phyloP scores from a whole-genome alignment of 2,113 vertebrate genomes.

The Pedionomus torquatus region DNA sequence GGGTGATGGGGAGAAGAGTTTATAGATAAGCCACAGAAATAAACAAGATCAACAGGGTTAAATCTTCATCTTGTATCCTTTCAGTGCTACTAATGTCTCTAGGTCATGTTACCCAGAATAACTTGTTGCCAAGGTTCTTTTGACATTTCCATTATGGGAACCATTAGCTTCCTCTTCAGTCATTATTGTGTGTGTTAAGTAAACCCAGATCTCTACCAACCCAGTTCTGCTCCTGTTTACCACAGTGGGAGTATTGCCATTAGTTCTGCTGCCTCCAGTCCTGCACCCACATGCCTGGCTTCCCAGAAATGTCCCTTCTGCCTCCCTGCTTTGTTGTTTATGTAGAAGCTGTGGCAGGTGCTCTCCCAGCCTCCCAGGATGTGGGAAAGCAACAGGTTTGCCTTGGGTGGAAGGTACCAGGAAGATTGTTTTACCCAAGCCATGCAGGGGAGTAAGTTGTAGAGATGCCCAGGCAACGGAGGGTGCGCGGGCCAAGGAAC shows the following conservation, averaged over 20 bases:
- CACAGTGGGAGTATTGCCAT: neutral
- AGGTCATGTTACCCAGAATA: neutral
- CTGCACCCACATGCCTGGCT: neutral
- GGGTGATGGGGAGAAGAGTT: neutral
- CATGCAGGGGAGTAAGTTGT: rapidly evolving
- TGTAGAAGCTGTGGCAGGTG: neutral
- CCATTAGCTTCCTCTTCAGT: neutral
- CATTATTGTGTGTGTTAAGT: neutral
- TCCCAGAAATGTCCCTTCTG: neutral
- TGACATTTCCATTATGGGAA: neutral
- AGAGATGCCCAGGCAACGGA: neutral
- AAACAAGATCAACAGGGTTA: neutral
- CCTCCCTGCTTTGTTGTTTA: neutral
- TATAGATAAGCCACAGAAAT: neutral
- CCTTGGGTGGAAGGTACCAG: neutral
- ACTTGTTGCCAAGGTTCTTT: neutral
- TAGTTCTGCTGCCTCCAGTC: neutral
- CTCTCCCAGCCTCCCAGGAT: neutral
- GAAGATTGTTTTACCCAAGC: neutral
- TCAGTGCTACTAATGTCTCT: neutral
- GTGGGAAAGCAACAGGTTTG: neutral
- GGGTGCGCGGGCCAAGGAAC: neutral
- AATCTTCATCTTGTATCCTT: neutral
- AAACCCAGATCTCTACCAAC: neutral
- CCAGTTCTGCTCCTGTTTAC: neutral